A percentile compares a stretch with the other conserved stretches of the same genome.
Conservation (phyloP, 2,113 vertebrate species). For the Corythornis cristatus region DNA sequence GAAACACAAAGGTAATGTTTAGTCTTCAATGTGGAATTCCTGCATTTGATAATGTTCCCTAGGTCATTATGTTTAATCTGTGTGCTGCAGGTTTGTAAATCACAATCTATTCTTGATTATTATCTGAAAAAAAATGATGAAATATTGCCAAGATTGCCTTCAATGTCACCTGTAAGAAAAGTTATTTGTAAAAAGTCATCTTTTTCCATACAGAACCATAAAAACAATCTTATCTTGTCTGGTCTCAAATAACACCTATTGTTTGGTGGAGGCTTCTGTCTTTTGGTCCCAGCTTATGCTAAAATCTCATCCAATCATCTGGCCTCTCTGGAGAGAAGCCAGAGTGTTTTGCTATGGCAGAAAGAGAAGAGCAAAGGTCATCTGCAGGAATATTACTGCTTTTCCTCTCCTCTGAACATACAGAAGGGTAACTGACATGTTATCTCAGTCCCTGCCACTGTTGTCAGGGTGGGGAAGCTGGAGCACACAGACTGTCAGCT, state of each 20-base stretch:
- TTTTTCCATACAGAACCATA: background rate
- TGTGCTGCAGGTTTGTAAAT: background rate
- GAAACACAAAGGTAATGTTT: background rate
- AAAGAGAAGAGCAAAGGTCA: conserved; percentile 38
- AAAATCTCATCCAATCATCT: background rate
- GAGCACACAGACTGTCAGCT: background rate
- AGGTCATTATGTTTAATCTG: background rate
- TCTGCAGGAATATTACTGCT: background rate
- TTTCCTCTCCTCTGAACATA: background rate
- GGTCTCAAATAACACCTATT: background rate
- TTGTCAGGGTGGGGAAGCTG: background rate
- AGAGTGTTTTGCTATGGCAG: background rate
- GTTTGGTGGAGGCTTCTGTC: background rate
- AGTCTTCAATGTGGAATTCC: background rate
- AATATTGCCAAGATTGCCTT: background rate
- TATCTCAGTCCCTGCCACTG: background rate
- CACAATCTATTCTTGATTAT: background rate
- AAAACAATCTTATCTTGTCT: background rate
- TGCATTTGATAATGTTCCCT: background rate
- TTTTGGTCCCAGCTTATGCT: background rate
- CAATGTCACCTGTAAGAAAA: background rate
- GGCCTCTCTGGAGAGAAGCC: background rate
- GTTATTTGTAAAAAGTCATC: background rate
- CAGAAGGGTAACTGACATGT: background rate
- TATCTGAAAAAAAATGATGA: background rate